These are phyloP conservation scores for Drosophila equinoxialis DNA, from an alignment of 1,140 invertebrate species.

Conservation along the genomic window DNA sequence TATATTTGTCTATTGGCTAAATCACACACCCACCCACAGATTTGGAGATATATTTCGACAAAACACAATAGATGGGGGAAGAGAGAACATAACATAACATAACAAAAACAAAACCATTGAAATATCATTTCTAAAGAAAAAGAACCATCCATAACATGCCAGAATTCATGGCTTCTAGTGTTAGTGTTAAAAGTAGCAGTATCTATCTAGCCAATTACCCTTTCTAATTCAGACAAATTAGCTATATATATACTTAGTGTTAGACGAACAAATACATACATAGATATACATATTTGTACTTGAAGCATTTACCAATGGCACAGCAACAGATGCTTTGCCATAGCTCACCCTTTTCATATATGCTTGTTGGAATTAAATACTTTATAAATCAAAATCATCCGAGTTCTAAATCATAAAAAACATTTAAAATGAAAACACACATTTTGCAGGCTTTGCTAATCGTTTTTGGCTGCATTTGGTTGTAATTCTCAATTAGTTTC, in stretches of 20 bases:
- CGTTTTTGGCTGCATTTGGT: too few species aligned
- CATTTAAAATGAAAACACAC: too few species aligned
- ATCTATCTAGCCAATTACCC: background rate
- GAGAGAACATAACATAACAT: conserved; percentile 4
- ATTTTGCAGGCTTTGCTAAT: too few species aligned
- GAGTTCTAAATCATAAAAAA: too few species aligned
- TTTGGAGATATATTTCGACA: conserved; percentile 9
- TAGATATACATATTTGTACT: too few species aligned
- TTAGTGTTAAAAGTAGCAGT: background rate
- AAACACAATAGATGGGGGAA: background rate
- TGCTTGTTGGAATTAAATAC: too few species aligned
- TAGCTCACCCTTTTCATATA: too few species aligned
- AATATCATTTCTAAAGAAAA: conserved; percentile 38
- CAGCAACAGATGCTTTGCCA: too few species aligned
- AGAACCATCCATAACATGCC: conserved; percentile 60
- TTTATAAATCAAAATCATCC: too few species aligned
- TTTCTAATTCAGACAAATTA: background rate
- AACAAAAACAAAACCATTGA: conserved; percentile 41
- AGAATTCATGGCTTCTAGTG: conserved; percentile 44
- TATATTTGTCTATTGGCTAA: conserved; percentile 41
- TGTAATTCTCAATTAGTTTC: too few species aligned
- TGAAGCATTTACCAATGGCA: background rate
- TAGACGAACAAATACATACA: too few species aligned
- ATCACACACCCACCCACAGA: conserved; percentile 7
- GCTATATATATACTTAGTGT: background rate